Evolutionary conservation across 2,113 vertebrate genomes (phyloP).

Genomic region (rabbit (Oryctolagus cuniculus)): DNA sequence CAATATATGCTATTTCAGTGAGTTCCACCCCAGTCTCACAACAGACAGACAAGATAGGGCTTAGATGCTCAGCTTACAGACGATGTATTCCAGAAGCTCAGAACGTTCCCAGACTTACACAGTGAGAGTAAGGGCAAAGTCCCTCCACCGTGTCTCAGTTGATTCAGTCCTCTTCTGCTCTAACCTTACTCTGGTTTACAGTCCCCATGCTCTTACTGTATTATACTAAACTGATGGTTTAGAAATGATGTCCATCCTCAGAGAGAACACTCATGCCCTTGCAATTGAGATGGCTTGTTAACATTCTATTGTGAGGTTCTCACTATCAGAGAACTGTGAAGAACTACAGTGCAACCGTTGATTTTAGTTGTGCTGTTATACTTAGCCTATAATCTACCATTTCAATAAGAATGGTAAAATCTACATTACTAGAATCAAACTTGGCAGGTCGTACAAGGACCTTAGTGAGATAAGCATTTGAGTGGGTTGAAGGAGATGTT

Average conservation of each 20-base stretch:
- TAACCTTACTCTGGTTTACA: background rate
- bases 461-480: slow-evolving; percentile 52
- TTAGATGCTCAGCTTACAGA: background rate
- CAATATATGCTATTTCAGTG: background rate
- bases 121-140: background rate
- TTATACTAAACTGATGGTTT: background rate
- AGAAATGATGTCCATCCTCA: background rate
- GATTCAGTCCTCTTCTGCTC: background rate
- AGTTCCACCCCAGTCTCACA: background rate
- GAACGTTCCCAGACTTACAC: background rate
- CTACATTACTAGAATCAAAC: slow-evolving; percentile 42
- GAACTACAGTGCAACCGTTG: too few relatives aligned
- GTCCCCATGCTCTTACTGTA: background rate
- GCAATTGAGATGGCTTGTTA: background rate
- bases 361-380: background rate
- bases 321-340: background rate
- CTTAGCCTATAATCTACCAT: background rate
- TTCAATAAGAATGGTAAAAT: slow-evolving; percentile 6
- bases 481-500: slow-evolving; percentile 66
- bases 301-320: background rate
- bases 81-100: background rate
- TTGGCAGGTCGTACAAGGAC: slow-evolving; percentile 51
- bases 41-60: background rate
- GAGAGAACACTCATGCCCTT: background rate
- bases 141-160: background rate